Evolutionary conservation across 2,888 invertebrate genomes (phyloP), one percentile per base, ranked within the genome.

Genomic region (Cheilosia vernalis): DNA sequence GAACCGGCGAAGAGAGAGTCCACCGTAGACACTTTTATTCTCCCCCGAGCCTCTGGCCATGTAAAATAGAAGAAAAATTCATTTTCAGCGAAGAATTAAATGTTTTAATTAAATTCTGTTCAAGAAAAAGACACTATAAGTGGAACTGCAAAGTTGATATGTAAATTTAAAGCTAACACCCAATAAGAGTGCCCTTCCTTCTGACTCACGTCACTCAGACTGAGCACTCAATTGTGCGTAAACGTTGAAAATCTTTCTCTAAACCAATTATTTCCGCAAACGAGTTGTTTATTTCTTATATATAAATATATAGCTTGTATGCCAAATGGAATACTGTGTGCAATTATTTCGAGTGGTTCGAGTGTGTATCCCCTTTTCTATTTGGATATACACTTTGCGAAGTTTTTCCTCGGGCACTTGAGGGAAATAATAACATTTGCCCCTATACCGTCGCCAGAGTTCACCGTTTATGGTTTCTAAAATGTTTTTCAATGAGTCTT

Each of bases 261-360:
- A 37, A 47, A 40, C n/a, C 69, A 69, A 69, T 69, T 69, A 69
- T 56, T 69, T 69, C 33, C 13, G 47, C 33, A 33, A 74, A 74
- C 13, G 64, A 55, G 33, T 47, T 74, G 9, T 9, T 55, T 67
- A 37, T 47, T 30, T 44, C 21, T 47, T 58, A 37, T 37, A 21
- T 37, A 13, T 37, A 37, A 13, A 37, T 37, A 37, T 37, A 37
- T 37, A 37, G 3, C 13, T 13, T 10, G 13, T 37, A 37, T 37
- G 15, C 2, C 21, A 69, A 40, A 44, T 58, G 15, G 42, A 67
- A 76, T 76, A 37, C 13, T 67, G 66, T 53, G 60, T 76, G 67
- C 17, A 76, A 76, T 76, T 76, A 67, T 76, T 60, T 67, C 60
- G 66, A 74, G 73, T 74, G 56, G 13, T 76, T 72, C 42, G 37